Conservation (phyloP, 2,797 vertebrate genomes). For the Merluccius polli region DNA sequence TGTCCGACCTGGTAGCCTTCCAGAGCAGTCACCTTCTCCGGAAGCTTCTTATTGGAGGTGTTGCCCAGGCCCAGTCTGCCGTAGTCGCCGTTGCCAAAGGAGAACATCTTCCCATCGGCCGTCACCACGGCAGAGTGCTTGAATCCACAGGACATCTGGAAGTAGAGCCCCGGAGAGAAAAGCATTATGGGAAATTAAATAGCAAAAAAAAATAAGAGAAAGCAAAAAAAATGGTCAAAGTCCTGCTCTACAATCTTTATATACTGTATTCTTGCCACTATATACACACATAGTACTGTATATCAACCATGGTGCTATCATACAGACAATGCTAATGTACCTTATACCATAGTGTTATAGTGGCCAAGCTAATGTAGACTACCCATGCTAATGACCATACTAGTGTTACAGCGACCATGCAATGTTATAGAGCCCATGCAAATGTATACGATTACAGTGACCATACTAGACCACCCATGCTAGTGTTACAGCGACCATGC, state of each 20-base stretch:
- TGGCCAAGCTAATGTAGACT: not conserved
- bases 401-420: no score
- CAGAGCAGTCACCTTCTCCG: slow-evolving; percentile 76
- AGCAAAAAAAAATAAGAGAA: not conserved
- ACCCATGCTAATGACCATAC: not conserved
- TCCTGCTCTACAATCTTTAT: not conserved
- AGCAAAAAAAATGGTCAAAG: not conserved
- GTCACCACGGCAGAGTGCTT: slow-evolving; percentile 80
- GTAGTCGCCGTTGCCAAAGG: slow-evolving; percentile 81
- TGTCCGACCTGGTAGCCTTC: slow-evolving; percentile 78
- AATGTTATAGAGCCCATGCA: not conserved
- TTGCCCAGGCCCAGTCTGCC: slow-evolving; percentile 77
- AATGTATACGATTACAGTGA: not conserved
- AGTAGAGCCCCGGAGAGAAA: not conserved
- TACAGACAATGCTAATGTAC: not conserved
- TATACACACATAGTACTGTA: not conserved
- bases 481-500: not conserved
- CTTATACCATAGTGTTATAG: not conserved
- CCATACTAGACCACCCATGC: not conserved
- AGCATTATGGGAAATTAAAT: not conserved
- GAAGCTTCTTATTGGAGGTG: slow-evolving; percentile 81
- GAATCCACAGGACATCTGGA: slow-evolving; percentile 80
- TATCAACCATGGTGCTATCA: not conserved
- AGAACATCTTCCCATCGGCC: slow-evolving; percentile 77
- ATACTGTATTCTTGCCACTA: not conserved